Evolutionary conservation across 2,113 vertebrate genomes (phyloP).

Genomic region (Planiliza haematocheilus): DNA sequence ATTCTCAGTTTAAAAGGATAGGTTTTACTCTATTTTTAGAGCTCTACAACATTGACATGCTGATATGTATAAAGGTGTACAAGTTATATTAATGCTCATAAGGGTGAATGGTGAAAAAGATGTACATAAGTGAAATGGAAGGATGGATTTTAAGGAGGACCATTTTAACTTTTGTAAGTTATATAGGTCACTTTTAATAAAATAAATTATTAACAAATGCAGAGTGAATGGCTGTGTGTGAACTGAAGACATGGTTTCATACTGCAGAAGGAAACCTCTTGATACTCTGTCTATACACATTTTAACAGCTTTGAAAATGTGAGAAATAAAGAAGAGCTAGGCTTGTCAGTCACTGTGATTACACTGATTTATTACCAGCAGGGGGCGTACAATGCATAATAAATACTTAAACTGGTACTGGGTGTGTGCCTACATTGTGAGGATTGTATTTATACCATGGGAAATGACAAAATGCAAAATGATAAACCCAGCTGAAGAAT

Average conservation of each 20-base stretch:
- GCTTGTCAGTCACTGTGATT: background rate
- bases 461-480: constrained; percentile 31
- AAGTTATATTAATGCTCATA: background rate
- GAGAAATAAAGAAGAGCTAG: background rate
- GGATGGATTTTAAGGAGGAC: background rate
- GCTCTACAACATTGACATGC: background rate
- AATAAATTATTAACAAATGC: too few relatives aligned
- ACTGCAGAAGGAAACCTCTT: background rate
- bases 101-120: too few relatives aligned
- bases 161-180: constrained; percentile 5
- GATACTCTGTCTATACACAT: background rate
- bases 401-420: background rate
- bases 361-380: constrained; percentile 37
- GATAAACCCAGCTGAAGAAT: constrained; percentile 55
- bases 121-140: background rate
- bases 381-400: constrained; percentile 38
- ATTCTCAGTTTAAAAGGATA: background rate
- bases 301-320: background rate
- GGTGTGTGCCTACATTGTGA: constrained; percentile 18
- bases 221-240: too few relatives aligned
- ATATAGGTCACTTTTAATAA: too few relatives aligned
- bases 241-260: background rate
- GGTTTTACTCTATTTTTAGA: background rate
- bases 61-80: constrained; percentile 7
- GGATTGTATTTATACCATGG: constrained; percentile 25